Evolutionary conservation across 2,888 invertebrate genomes (phyloP).

Genomic region (Synanthedon vespiformis): DNA sequence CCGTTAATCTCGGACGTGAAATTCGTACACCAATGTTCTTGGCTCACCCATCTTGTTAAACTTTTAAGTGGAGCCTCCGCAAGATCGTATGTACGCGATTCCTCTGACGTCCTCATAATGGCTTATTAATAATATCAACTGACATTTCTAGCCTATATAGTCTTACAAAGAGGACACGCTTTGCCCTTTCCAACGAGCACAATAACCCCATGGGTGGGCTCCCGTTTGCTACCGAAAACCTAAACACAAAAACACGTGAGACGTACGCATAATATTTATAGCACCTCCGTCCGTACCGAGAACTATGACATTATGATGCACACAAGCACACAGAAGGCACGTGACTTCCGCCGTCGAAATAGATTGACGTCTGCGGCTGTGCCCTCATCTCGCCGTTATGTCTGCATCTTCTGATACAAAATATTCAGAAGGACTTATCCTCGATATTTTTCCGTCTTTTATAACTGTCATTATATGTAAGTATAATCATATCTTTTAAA

Average conservation of each 20-base stretch:
- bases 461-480: too few relatives aligned
- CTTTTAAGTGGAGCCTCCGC: not conserved
- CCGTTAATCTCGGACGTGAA: constrained; percentile 4
- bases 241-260: constrained; percentile 5
- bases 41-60: not conserved
- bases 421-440: not conserved
- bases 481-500: too few relatives aligned
- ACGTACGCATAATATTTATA: constrained; percentile 42
- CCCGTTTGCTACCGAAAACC: constrained; percentile 18
- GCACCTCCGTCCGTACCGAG: constrained; percentile 39
- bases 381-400: not conserved
- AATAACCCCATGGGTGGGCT: constrained; percentile 49
- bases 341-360: constrained; percentile 54
- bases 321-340: constrained; percentile 28
- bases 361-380: constrained; percentile 27
- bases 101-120: constrained; percentile 13
- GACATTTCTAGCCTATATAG: constrained; percentile 24
- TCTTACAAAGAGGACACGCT: constrained; percentile 32
- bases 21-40: not conserved
- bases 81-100: not conserved
- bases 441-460: not conserved
- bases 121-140: constrained; percentile 33
- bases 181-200: constrained; percentile 27
- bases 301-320: constrained; percentile 52
- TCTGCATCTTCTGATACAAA: not conserved